Evolutionary conservation across 1,140 invertebrate species (phyloP), one percentile per base, ranked within the genome.

Genomic region (Drosophila mayri): DNA sequence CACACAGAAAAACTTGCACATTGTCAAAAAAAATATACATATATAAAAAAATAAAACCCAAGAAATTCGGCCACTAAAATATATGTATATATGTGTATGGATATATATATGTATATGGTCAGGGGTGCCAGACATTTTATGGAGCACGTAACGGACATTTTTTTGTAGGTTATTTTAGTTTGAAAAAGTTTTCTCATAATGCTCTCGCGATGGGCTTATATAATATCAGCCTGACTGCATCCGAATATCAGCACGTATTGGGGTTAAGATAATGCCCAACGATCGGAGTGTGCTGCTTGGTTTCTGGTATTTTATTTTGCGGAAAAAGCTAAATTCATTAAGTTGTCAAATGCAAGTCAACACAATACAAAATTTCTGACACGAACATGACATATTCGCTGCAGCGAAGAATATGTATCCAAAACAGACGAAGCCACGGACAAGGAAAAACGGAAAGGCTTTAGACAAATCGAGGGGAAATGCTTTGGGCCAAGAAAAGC

Each of bases 281-380:
- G 66, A 68, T 71, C 43, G 38, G 46, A 67, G 47, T 50, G 57
- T 59, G 61, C 35, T 55, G 50, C 8, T 20, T 47, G 30, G n/a
- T 18, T 18, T 18, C 7, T 47, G 9, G 20, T 41, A n/a, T 30
- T 79, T 71, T 77, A 78, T 70, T 85, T 75, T 66, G 49, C 35
- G 35, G 44, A 54, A 65, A 65, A 61, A 44, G 43, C 37, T 70
- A 88, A 91, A 90, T 91, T 91, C 88, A 91, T 88, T 91, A 91
- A 91, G 81, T 88, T 91, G 88, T 91, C 88, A 91, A 91, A 81
- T 88, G 81, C 88, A 91, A 84, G 84, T 91, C 90, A 91, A 88
- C 88, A 85, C 90, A 88, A 81, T 90, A 84, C 41, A 74, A 74
- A 59, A 59, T 41, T 73, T 79, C 58, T 79, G 84, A 85, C 88